These are phyloP conservation scores for Apamea anceps DNA, from an alignment of 2,888 invertebrate species.

Conservation along the genomic window DNA sequence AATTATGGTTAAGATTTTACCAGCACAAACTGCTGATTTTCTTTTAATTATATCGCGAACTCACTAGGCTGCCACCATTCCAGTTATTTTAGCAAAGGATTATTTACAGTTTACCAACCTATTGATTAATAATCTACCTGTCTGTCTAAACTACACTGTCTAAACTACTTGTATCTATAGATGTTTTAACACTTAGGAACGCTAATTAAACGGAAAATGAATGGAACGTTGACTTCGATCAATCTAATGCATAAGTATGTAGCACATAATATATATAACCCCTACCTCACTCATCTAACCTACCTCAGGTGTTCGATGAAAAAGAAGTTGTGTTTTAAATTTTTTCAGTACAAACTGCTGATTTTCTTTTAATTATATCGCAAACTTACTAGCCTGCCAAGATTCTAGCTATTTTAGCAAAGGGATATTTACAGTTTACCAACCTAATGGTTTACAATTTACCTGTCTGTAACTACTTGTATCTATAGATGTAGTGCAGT, in stretches of 20 bases:
- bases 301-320: not conserved
- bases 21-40: not conserved
- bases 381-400: not conserved
- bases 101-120: not conserved
- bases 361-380: not conserved
- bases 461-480: no score
- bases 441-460: no score
- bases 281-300: not conserved
- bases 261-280: no score
- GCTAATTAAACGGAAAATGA: no score
- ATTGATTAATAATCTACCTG: not conserved
- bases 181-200: no score
- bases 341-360: not conserved
- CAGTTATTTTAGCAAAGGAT: not conserved
- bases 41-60: not conserved
- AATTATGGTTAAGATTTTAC: not conserved
- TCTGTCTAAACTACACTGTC: not conserved
- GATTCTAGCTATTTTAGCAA: not conserved
- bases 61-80: not conserved
- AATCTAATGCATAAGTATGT: no score
- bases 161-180: no score
- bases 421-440: not conserved
- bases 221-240: no score
- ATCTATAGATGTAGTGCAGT: not conserved
- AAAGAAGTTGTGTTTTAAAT: not conserved